Evolutionary conservation across 2,888 invertebrate genomes (phyloP), one percentile per base, ranked within the genome.

Genomic region (Terebella lapidaria): DNA sequence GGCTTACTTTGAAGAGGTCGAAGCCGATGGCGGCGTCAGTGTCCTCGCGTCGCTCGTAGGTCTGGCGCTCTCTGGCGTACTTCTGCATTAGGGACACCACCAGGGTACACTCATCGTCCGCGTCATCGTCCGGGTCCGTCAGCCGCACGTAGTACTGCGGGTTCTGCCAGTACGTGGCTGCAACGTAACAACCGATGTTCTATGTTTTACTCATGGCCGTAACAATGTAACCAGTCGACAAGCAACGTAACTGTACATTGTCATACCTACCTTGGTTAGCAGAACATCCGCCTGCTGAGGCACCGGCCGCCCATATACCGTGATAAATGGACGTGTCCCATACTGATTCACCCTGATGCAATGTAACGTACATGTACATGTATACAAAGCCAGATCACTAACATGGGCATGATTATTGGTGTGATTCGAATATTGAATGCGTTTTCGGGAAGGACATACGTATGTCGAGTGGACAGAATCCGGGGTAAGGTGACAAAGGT

Each of bases 51-150:
- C 30, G 29, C 27, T 47, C 27, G 5, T 20, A 35, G 3, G 61
- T 58, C 26, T 51, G 47, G 30, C 56, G 15, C 18, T 35, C n/a
- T 15, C 66, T 56, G 10, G 62, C 29, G 57, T 54, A 60, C 45
- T 65, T 97, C 79, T 99, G 96, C 92, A 97, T 94, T 1, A 97
- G 84, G 0, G 92, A 94, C 27, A 94, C 87, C 74, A 97, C 93
- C 53, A 93, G 88, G 0, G 96, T 96, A 83, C 95, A 95, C 54
- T 80, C 76, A 46, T 81, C 77, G 3, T 74, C 58, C 3, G 71
- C 71, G 18, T 67, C 65, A 22, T 52, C 61, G 25, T 62, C 64
- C n/a, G 58, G 20, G 45, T 60, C 62, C 10, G 18, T 25, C 52
- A 79, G 61, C 1, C 65, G 66, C 15, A 77, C 61, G 49, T 67